phyloP scores from a whole-genome alignment of 2,888 invertebrate genomes.

The Blastobasis adustella region DNA sequence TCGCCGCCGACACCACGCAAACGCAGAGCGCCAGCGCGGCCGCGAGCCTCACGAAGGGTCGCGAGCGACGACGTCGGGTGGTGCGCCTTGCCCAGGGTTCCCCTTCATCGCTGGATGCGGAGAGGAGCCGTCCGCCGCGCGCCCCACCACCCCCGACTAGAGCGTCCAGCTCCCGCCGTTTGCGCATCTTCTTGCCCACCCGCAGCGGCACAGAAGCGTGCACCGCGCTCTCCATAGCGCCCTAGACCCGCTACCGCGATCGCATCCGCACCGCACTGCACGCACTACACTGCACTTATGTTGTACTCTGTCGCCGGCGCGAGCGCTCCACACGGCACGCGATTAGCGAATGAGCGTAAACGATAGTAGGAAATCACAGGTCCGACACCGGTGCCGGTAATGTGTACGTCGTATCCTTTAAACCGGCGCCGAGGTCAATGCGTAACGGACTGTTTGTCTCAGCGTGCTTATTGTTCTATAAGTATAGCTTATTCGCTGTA shows the following conservation, averaged over 20 bases:
- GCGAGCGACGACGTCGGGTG: conserved; percentile 52
- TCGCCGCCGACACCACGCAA: conserved; percentile 78
- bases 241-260: conserved; percentile 45
- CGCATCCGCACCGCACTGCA: conserved; percentile 43
- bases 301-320: conserved; percentile 26
- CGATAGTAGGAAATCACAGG: neutral
- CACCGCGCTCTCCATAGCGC: conserved; percentile 68
- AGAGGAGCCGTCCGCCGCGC: conserved; percentile 73
- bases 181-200: conserved; percentile 84
- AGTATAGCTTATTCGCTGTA: too few relatives aligned
- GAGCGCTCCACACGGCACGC: conserved; percentile 33
- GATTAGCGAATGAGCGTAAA: conserved; percentile 40
- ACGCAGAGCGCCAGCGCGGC: conserved; percentile 76
- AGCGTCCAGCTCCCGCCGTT: conserved; percentile 84
- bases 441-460: conserved; percentile 1
- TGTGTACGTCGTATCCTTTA: too few relatives aligned
- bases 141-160: conserved; percentile 74
- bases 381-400: neutral
- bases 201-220: conserved; percentile 78
- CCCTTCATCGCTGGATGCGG: conserved; percentile 75
- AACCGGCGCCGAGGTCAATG: neutral
- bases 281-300: conserved; percentile 20
- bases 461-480: neutral
- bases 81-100: conserved; percentile 70
- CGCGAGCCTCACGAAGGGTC: conserved; percentile 74